These are phyloP conservation scores for Aphis craccivora DNA, from an alignment of 1,140 invertebrate species.

Conservation along the genomic window DNA sequence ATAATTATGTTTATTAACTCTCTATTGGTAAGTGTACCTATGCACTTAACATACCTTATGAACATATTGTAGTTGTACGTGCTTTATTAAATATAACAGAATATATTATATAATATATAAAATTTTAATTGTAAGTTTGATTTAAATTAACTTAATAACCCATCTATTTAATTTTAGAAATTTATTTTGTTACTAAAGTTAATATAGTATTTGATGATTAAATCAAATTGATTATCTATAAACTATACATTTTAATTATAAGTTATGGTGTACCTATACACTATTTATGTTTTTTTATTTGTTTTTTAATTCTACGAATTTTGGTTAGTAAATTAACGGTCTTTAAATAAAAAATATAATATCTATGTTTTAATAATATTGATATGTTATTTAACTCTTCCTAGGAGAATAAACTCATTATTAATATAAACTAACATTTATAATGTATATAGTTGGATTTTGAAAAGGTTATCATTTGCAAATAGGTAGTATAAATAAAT, in stretches of 20 bases:
- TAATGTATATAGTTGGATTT: not conserved
- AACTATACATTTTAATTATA: not conserved
- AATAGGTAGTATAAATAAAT: not conserved
- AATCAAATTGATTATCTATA: not conserved
- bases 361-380: not conserved
- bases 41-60: not conserved
- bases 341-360: not conserved
- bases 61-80: not conserved
- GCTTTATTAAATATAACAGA: not conserved
- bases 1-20: not conserved
- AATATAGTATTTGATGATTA: not conserved
- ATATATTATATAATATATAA: not conserved
- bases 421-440: not conserved
- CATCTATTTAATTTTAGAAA: not conserved
- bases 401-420: not conserved
- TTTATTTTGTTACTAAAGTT: not conserved
- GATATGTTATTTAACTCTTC: not conserved
- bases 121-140: not conserved
- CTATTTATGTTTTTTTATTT: not conserved
- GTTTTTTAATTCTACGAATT: not conserved
- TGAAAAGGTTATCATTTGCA: not conserved
- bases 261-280: not conserved
- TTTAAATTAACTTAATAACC: not conserved
- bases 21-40: not conserved
- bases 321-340: not conserved